Evolutionary conservation across 2,113 vertebrate species (phyloP).

Genomic region (Crypturellus undulatus): DNA sequence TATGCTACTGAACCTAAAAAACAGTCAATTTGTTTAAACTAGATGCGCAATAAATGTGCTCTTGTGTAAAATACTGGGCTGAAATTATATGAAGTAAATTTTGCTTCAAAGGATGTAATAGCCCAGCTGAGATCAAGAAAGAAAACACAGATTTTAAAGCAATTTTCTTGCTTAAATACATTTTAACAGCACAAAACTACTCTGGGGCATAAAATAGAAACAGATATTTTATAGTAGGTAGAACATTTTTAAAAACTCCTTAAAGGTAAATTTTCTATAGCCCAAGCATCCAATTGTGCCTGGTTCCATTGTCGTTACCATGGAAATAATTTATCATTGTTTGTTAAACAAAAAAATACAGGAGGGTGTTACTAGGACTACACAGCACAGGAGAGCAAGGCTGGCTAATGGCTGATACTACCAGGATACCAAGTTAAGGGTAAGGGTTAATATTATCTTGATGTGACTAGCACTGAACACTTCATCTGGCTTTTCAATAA

Average conservation of each 20-base stretch:
- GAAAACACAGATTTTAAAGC: constrained; percentile 9
- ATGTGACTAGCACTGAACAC: neutral
- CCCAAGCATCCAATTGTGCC: neutral
- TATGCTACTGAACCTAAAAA: neutral
- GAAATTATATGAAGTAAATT: constrained; percentile 22
- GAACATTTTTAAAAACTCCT: neutral
- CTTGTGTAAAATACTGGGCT: neutral
- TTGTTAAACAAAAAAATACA: neutral
- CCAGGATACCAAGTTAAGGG: neutral
- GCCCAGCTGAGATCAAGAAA: constrained; percentile 36
- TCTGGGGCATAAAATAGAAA: neutral
- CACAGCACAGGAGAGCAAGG: neutral
- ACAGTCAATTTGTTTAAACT: neutral
- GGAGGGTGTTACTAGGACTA: neutral
- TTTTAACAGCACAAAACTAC: neutral
- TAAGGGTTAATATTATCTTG: neutral
- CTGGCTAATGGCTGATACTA: neutral
- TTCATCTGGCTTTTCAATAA: neutral
- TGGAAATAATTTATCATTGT: neutral
- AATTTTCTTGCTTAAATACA: neutral
- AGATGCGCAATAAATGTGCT: neutral
- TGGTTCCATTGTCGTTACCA: neutral
- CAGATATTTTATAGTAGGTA: neutral
- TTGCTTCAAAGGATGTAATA: constrained; percentile 36
- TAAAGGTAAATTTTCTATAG: neutral